phyloP scores from a whole-genome alignment of 1,140 invertebrate species.

The Drosophila tani region DNA sequence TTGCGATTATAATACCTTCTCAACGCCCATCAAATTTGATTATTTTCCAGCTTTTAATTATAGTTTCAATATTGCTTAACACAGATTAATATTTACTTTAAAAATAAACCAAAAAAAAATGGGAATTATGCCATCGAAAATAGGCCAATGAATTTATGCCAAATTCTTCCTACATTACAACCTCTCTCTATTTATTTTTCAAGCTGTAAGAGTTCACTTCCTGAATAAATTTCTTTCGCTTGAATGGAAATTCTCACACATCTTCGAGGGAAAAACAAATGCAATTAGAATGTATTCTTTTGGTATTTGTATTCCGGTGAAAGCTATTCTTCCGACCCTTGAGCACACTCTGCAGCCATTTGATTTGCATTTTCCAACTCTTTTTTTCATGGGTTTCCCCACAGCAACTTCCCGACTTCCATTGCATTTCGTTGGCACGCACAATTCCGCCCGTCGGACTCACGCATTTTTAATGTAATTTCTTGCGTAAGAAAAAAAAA shows the following conservation, averaged over 20 bases:
- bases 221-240: not conserved
- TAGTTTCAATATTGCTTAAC: not conserved
- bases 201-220: not conserved
- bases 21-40: no score
- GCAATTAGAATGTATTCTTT: not conserved
- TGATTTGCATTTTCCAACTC: slow-evolving; percentile 17
- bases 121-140: no score
- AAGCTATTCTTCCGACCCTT: not conserved
- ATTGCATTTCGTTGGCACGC: slow-evolving; percentile 37
- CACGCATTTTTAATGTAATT: slow-evolving; percentile 32
- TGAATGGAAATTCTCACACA: not conserved
- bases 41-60: no score
- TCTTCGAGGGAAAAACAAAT: not conserved
- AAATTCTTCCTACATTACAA: not conserved
- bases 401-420: slow-evolving; percentile 1
- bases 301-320: not conserved
- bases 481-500: slow-evolving; percentile 11
- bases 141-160: not conserved
- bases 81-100: not conserved
- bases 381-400: not conserved
- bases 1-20: no score
- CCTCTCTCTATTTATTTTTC: no score
- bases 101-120: not conserved
- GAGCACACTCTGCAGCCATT: not conserved
- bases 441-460: slow-evolving; percentile 17